phyloP scores from a whole-genome alignment of 2,113 vertebrate species.

The Dissostichus mawsoni region DNA sequence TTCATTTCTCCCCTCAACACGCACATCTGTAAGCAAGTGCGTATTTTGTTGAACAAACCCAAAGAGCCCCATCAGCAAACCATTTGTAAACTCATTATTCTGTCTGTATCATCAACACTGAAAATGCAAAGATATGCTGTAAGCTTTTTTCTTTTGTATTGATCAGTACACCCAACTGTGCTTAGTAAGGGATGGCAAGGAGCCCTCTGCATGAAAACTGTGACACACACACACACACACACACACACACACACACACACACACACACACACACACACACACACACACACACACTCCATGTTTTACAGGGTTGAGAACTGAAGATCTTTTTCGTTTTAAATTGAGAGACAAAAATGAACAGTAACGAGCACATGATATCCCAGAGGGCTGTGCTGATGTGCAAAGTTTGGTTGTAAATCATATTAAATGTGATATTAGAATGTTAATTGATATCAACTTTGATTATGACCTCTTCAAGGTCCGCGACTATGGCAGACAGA shows the following conservation, averaged over 20 bases:
- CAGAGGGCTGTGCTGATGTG: not conserved
- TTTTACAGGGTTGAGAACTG: not conserved
- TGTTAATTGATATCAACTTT: constrained; percentile 44
- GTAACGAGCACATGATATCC: not conserved
- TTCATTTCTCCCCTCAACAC: too few species aligned
- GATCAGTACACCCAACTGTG: constrained; percentile 40
- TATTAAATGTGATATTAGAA: constrained; percentile 23
- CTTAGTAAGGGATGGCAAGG: constrained; percentile 41
- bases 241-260: too few species aligned
- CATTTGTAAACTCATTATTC: constrained; percentile 5
- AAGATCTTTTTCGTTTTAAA: not conserved
- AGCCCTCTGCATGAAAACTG: constrained; percentile 23
- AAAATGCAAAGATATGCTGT: constrained; percentile 51
- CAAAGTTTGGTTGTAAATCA: not conserved
- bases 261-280: too few species aligned
- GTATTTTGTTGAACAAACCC: not conserved
- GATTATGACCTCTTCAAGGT: constrained; percentile 42
- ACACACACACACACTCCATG: too few species aligned
- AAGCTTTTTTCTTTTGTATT: constrained; percentile 20
- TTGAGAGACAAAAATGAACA: not conserved
- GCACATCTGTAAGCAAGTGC: not conserved
- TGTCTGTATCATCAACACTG: constrained; percentile 4
- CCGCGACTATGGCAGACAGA: constrained; percentile 56
- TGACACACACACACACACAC: too few species aligned
- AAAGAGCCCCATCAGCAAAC: constrained; percentile 10